These are phyloP conservation scores for Cyclina sinensis DNA, from an alignment of 1,140 invertebrate genomes.

Conservation along the genomic window DNA sequence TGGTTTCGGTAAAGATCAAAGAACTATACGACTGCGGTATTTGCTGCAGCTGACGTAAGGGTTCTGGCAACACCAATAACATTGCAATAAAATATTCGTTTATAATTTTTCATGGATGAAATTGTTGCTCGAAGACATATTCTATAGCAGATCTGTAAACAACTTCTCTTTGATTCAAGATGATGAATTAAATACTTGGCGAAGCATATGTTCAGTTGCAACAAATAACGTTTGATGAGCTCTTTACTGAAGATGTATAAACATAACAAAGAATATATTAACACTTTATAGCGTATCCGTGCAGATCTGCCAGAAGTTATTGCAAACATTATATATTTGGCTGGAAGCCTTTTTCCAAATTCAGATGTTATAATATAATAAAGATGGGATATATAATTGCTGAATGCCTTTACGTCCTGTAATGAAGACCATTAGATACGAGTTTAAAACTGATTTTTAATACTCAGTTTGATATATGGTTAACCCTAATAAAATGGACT, in stretches of 20 bases:
- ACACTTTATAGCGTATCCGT: background rate
- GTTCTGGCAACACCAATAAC: constrained; percentile 4
- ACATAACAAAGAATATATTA: background rate
- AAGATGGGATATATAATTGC: too few relatives aligned
- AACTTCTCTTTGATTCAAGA: background rate
- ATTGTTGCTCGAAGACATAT: background rate
- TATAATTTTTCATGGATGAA: constrained; percentile 14
- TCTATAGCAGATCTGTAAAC: background rate
- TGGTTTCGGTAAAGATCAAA: constrained; percentile 17
- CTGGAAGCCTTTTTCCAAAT: background rate
- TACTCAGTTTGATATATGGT: too few relatives aligned
- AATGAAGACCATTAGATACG: too few relatives aligned
- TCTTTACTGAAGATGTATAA: background rate
- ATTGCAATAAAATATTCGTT: constrained; percentile 19
- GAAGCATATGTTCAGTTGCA: constrained; percentile 9
- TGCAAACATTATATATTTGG: background rate
- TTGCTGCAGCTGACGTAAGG: background rate
- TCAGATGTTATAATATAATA: too few relatives aligned
- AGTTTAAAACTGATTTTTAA: too few relatives aligned
- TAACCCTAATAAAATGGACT: too few relatives aligned
- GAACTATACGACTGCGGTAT: background rate
- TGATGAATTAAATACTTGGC: constrained; percentile 16
- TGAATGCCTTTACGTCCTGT: too few relatives aligned
- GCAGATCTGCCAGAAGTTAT: background rate
- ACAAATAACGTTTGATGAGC: background rate